Evolutionary conservation across 2,113 vertebrate genomes (phyloP).

Genomic region (Anolis carolinensis): DNA sequence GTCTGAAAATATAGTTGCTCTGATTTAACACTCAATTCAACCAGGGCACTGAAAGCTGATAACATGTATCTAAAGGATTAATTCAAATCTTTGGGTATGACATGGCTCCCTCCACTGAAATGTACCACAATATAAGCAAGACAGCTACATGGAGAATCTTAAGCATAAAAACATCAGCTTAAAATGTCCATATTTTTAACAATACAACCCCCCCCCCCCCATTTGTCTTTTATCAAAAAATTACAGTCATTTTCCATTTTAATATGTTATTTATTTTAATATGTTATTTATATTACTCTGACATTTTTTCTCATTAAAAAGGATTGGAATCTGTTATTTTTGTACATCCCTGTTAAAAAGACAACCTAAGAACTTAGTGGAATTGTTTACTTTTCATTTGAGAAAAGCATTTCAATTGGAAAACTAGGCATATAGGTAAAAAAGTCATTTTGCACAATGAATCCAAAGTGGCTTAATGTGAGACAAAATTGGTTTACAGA

Average conservation of each 20-base stretch:
- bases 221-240: neutral
- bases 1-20: neutral
- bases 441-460: constrained; percentile 30
- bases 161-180: neutral
- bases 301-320: neutral
- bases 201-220: neutral
- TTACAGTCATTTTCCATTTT: neutral
- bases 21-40: neutral
- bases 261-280: too few species aligned
- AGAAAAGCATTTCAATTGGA: constrained; percentile 59
- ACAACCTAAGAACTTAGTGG: neutral
- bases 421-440: constrained; percentile 30
- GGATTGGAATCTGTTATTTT: neutral
- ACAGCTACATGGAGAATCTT: neutral
- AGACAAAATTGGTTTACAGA: constrained; percentile 48
- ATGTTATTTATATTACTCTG: neutral
- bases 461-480: constrained; percentile 41
- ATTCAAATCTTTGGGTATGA: neutral
- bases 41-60: neutral
- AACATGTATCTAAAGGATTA: neutral
- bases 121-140: neutral
- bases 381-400: constrained; percentile 23
- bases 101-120: neutral
- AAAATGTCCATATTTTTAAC: too few species aligned
- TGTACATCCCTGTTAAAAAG: neutral